These are phyloP conservation scores for Ametastegia equiseti DNA, from an alignment of 2,888 invertebrate species.

Conservation along the genomic window DNA sequence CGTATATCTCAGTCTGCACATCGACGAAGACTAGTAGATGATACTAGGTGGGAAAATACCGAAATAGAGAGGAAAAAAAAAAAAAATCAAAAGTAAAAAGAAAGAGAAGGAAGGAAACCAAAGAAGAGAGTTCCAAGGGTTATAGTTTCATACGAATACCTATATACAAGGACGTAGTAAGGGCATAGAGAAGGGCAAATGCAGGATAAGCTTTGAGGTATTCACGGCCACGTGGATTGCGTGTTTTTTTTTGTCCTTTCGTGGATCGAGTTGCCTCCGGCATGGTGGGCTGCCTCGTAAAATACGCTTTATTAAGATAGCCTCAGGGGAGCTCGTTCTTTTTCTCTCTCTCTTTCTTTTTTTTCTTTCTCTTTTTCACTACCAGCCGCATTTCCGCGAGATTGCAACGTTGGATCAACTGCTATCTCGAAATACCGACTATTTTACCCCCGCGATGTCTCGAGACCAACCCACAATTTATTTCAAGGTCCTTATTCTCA, in stretches of 20 bases:
- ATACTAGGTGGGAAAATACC: neutral
- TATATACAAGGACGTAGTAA: neutral
- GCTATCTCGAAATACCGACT: constrained; percentile 20
- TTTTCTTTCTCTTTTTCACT: neutral
- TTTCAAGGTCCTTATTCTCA: constrained; percentile 1
- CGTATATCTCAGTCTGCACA: constrained; percentile 13
- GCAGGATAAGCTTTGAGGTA: constrained; percentile 27
- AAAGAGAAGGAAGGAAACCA: too few species aligned
- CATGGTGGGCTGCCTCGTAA: constrained; percentile 29
- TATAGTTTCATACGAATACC: neutral
- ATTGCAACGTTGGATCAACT: constrained; percentile 31
- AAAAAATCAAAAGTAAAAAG: neutral
- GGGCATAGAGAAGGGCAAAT: neutral
- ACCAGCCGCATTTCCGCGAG: constrained; percentile 28
- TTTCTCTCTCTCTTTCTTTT: neutral
- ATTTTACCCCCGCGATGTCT: constrained; percentile 31
- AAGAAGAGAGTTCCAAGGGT: constrained; percentile 21
- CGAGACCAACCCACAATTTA: constrained; percentile 2
- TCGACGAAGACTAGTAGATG: neutral
- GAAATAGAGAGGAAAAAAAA: neutral
- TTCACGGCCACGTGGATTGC: constrained; percentile 6
- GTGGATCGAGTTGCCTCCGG: constrained; percentile 16
- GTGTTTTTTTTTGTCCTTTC: constrained; percentile 14
- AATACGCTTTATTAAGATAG: constrained; percentile 39
- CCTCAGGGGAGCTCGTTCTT: neutral